A percentile compares a stretch with the other conserved stretches of the same genome.
Evolutionary conservation across 1,140 invertebrate species (phyloP).

Genomic region (Drosophila serrata): DNA sequence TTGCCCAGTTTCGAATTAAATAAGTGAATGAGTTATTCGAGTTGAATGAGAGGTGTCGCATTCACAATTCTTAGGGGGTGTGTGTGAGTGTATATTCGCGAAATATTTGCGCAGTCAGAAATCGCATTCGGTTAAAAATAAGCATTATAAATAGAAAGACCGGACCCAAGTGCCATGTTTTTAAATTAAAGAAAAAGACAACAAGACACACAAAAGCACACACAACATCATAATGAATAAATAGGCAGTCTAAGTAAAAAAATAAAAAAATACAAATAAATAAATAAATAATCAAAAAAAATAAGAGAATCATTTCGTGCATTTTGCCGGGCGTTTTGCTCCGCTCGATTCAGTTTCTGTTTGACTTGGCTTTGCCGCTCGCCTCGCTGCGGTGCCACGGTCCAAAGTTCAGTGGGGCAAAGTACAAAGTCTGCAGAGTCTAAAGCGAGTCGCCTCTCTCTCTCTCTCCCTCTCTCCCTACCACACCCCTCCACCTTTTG

Average conservation of each 20-base stretch:
- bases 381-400: slow-evolving; percentile 5
- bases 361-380: slow-evolving; percentile 11
- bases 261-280: slow-evolving; percentile 33
- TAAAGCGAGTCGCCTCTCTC: slow-evolving; percentile 40
- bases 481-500: not conserved
- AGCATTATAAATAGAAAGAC: slow-evolving; percentile 46
- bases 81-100: not conserved
- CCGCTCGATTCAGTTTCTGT: slow-evolving; percentile 22
- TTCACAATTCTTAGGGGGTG: slow-evolving; percentile 3
- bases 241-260: slow-evolving; percentile 38
- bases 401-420: slow-evolving; percentile 84
- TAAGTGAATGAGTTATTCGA: slow-evolving; percentile 3
- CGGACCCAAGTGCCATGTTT: slow-evolving; percentile 17
- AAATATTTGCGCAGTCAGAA: slow-evolving; percentile 43
- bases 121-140: slow-evolving; percentile 53
- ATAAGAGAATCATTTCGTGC: slow-evolving; percentile 45
- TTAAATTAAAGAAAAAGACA: slow-evolving; percentile 36
- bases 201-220: slow-evolving; percentile 2
- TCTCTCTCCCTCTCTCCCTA: not conserved
- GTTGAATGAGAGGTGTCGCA: slow-evolving; percentile 5
- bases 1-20: not conserved
- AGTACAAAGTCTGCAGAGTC: slow-evolving; percentile 83
- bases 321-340: slow-evolving; percentile 41
- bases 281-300: slow-evolving; percentile 1
- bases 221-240: slow-evolving; percentile 43